These are phyloP conservation scores for Sardinella longiceps DNA, from an alignment of 2,797 vertebrate genomes.

Conservation along the genomic window DNA sequence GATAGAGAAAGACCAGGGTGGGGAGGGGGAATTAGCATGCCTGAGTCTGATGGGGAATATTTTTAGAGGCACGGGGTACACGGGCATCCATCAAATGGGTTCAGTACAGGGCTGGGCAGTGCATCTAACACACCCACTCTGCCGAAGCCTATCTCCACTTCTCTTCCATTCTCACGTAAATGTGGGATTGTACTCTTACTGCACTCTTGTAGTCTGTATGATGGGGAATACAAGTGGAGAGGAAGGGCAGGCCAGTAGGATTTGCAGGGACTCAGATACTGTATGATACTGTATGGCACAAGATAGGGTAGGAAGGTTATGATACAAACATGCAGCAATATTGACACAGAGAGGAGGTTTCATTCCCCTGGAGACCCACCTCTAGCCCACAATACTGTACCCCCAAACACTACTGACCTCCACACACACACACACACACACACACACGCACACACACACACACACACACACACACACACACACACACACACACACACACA, in stretches of 20 bases:
- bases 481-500: too few relatives aligned
- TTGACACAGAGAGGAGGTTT: neutral
- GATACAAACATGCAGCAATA: neutral
- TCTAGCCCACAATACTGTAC: neutral
- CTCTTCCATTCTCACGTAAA: conserved; percentile 67
- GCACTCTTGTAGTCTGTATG: conserved; percentile 33
- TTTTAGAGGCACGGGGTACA: conserved; percentile 59
- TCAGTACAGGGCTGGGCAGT: conserved; percentile 18
- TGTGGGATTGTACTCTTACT: conserved; percentile 67
- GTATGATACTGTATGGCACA: neutral
- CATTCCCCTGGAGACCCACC: neutral
- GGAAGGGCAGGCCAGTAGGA: neutral
- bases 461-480: neutral
- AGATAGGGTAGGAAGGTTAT: neutral
- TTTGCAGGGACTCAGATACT: neutral
- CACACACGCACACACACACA: too few relatives aligned
- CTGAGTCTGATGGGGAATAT: conserved; percentile 56
- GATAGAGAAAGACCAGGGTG: conserved; percentile 23
- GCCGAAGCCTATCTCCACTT: conserved; percentile 74
- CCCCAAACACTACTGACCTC: neutral
- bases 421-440: too few relatives aligned
- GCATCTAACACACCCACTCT: conserved; percentile 60
- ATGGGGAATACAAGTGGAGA: neutral
- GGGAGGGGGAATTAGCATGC: conserved; percentile 52
- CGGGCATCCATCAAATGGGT: conserved; percentile 44